Evolutionary conservation across 2,113 vertebrate species (phyloP).

Genomic region (Shinisaurus crocodilurus): DNA sequence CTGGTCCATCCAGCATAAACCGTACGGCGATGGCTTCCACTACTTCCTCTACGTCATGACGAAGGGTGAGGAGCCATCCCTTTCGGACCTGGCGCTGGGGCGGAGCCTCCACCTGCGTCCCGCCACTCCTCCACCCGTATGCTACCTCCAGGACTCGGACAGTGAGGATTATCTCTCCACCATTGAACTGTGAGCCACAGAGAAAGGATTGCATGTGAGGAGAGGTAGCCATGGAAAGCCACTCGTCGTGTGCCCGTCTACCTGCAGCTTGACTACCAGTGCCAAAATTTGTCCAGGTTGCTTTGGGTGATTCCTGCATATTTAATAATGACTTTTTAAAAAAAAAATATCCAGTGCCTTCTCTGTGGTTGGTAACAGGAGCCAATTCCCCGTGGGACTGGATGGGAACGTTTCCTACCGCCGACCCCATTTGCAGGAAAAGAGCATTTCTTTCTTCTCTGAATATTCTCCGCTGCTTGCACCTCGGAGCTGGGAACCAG

Average conservation of each 20-base stretch:
- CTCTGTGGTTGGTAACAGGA: background rate
- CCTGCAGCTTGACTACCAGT: no score
- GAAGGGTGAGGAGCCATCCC: slow-evolving; percentile 84
- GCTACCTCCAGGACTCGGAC: slow-evolving; percentile 64
- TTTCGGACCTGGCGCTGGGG: slow-evolving; percentile 79
- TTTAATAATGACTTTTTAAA: background rate
- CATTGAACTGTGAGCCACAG: slow-evolving; percentile 77
- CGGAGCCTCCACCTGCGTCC: slow-evolving; percentile 64
- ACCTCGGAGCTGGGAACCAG: background rate
- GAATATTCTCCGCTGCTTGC: no score
- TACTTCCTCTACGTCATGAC: slow-evolving; percentile 89
- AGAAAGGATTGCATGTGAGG: background rate
- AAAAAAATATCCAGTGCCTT: background rate
- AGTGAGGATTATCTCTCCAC: slow-evolving; percentile 84
- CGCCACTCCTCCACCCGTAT: background rate
- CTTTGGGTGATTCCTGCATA: background rate
- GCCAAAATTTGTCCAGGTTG: background rate
- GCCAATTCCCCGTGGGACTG: background rate
- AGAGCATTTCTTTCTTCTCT: background rate
- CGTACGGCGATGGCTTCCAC: slow-evolving; percentile 85
- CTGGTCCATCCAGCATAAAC: slow-evolving; percentile 85
- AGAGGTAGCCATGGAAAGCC: background rate
- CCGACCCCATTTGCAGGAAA: background rate
- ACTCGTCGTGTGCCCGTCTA: background rate
- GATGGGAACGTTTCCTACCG: background rate